Evolutionary conservation across 1,140 invertebrate species (phyloP).

Genomic region (Dendrolimus kikuchii): DNA sequence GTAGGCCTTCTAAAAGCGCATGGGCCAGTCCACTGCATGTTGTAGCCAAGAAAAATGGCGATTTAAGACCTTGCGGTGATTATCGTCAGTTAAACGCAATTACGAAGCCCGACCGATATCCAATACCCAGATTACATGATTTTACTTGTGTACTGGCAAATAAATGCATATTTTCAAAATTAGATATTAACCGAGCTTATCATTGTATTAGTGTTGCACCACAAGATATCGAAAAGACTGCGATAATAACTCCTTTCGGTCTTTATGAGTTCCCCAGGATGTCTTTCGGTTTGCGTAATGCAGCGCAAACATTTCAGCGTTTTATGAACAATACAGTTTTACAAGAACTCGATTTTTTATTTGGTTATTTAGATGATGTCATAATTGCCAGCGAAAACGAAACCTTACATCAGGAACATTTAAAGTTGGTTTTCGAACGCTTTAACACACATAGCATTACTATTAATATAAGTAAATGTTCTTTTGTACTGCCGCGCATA

Average conservation of each 20-base stretch:
- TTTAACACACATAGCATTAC: slow-evolving; percentile 3
- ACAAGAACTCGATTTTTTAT: slow-evolving; percentile 4
- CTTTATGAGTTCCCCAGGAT: slow-evolving; percentile 4
- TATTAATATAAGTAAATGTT: slow-evolving; percentile 6
- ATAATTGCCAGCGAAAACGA: background rate
- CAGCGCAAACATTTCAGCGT: slow-evolving; percentile 7
- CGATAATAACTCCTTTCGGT: slow-evolving; percentile 8
- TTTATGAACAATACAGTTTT: slow-evolving; percentile 4
- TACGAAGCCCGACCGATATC: slow-evolving; percentile 43
- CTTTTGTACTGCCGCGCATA: background rate
- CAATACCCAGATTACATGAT: slow-evolving; percentile 16
- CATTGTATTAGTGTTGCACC: slow-evolving; percentile 1
- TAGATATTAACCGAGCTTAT: slow-evolving; percentile 6
- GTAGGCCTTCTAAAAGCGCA: slow-evolving; percentile 8
- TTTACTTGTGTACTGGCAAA: background rate
- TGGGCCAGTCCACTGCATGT: slow-evolving; percentile 49
- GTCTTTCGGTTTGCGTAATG: slow-evolving; percentile 5
- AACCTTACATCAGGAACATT: background rate
- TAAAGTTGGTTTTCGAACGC: slow-evolving; percentile 1
- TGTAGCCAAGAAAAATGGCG: slow-evolving; percentile 43
- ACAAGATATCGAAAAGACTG: slow-evolving; percentile 6
- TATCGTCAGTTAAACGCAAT: slow-evolving; percentile 50
- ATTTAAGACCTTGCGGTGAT: slow-evolving; percentile 46
- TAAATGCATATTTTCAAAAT: background rate
- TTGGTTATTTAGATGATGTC: slow-evolving; percentile 3